A percentile compares a stretch with the other conserved stretches of the same genome.
These are phyloP conservation scores for Proisotoma minuta DNA, from an alignment of 2,888 invertebrate genomes.

Conservation along the genomic window DNA sequence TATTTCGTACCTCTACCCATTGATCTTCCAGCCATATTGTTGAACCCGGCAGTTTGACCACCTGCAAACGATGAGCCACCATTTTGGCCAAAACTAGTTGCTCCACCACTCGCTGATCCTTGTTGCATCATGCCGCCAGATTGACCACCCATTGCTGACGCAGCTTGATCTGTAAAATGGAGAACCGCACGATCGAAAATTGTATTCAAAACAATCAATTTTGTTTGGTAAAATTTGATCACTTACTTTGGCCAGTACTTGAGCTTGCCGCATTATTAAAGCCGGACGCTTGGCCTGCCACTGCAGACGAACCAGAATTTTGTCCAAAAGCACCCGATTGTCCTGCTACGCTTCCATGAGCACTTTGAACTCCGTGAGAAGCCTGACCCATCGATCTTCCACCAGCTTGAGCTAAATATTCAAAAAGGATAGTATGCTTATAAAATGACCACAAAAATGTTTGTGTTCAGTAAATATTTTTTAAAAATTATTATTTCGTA, in stretches of 20 bases:
- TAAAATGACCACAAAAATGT: too few species aligned
- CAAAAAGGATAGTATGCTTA: too few species aligned
- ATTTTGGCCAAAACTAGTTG: not conserved
- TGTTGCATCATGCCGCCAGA: not conserved
- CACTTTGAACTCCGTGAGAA: not conserved
- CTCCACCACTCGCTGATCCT: not conserved
- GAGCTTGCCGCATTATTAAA: not conserved
- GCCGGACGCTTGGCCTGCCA: not conserved
- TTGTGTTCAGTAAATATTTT: too few species aligned
- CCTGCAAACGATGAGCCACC: not conserved
- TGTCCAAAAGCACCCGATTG: not conserved
- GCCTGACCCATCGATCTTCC: not conserved
- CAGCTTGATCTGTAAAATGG: not conserved
- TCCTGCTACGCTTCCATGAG: not conserved
- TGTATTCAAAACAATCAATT: not conserved
- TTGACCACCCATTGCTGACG: not conserved
- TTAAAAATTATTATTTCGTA: too few species aligned
- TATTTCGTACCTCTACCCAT: not conserved
- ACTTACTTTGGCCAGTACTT: not conserved
- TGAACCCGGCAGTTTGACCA: conserved; percentile 1
- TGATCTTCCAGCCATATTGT: not conserved
- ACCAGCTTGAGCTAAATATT: too few species aligned
- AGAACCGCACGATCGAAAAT: not conserved
- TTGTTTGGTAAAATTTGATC: not conserved
- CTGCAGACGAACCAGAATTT: conserved; percentile 1